Evolutionary conservation across 2,888 invertebrate species (phyloP), one percentile per base, ranked within the genome.

Genomic region (Microctonus aethiopoides): DNA sequence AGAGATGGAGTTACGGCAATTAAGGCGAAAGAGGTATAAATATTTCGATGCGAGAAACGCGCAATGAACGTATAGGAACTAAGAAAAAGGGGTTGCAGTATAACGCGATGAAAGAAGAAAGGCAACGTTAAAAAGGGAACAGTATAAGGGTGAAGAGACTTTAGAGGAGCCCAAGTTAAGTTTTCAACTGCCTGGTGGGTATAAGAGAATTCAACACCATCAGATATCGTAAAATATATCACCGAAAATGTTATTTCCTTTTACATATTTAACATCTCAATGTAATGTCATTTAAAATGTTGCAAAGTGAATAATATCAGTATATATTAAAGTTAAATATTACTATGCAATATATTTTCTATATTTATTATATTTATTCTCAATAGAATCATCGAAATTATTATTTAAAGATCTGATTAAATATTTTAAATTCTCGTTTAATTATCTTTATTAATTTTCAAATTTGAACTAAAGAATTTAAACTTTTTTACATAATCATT

Each of bases 11-110:
- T 67, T 68, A 74, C 70, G 82, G n/a, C 80, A 82, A 83, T 83
- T 83, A 82, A 83, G 80, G 76, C 78, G 73, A 76, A 80, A 80
- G 70, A 72, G 79, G 76, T 77, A 82, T 81, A 83, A 83, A 82
- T 81, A 82, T 82, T 80, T 75, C 72, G 76, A 76, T 74, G 76
- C 67, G 72, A 67, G 68, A 71, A 73, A 71, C 64, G 59, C 63
- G 39, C n/a, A n/a, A n/a, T n/a, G 61, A 66, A 59, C 56, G 54
- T 59, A 16, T 46, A 39, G n/a, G 46, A 46, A 46, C 16, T 16
- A 46, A 46, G 46, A 46, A 46, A 46, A 46, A 46, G 46, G 46
- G 46, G 46, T 16, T 4, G 46, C 46, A n/a, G 4, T 16, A 46
- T 46, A 16, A n/a, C n/a, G 59, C 51, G 36, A 59, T 68, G 70